These are phyloP conservation scores for Troides oblongomaculatus DNA, from an alignment of 2,888 invertebrate genomes.

Conservation along the genomic window DNA sequence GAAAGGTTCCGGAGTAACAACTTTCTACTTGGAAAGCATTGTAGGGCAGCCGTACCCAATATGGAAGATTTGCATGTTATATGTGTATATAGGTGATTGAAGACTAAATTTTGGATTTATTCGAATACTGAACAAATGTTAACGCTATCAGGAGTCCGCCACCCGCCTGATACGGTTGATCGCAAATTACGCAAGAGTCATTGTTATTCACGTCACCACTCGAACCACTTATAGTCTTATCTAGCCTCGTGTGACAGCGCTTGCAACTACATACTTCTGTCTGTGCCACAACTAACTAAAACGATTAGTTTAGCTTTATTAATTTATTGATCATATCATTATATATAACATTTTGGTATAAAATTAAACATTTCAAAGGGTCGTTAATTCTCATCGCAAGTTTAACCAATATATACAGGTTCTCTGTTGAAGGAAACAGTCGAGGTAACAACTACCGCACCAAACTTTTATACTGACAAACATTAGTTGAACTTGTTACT, in stretches of 20 bases:
- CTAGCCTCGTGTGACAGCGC: constrained; percentile 38
- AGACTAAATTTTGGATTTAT: neutral
- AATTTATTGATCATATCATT: neutral
- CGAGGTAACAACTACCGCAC: too few species aligned
- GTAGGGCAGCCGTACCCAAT: neutral
- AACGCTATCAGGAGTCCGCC: neutral
- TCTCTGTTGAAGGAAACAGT: too few species aligned
- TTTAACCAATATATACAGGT: neutral
- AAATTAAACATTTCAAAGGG: neutral
- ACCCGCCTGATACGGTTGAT: constrained; percentile 10
- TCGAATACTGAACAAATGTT: neutral
- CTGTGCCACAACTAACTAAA: neutral
- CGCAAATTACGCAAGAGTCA: neutral
- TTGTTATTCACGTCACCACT: constrained; percentile 24
- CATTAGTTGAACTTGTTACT: too few species aligned
- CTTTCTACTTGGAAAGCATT: neutral
- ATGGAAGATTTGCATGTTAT: neutral
- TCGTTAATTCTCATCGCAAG: neutral
- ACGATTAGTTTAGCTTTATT: neutral
- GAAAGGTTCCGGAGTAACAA: constrained; percentile 13
- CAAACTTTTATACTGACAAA: too few species aligned
- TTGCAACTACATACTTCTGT: neutral
- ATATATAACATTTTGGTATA: neutral
- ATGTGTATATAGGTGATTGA: neutral
- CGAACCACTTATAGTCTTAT: constrained; percentile 36